Evolutionary conservation across 2,888 invertebrate species (phyloP).

Genomic region (Halictus ligatus): DNA sequence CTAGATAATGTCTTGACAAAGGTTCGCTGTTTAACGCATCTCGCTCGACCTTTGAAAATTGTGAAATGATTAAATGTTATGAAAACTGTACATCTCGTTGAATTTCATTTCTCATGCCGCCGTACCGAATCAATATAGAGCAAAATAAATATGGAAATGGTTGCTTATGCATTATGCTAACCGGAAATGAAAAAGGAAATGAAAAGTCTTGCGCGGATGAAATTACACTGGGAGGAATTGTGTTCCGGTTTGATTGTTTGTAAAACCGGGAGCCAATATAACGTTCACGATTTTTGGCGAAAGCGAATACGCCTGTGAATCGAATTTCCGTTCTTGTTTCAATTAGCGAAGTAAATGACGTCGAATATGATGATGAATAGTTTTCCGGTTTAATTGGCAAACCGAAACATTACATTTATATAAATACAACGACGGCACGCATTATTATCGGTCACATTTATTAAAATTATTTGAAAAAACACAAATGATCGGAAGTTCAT

Average conservation of each 20-base stretch:
- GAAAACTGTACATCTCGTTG: neutral
- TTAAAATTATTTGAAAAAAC: neutral
- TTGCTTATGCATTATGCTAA: neutral
- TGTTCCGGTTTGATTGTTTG: neutral
- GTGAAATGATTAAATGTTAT: neutral
- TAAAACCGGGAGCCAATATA: neutral
- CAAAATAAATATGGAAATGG: neutral
- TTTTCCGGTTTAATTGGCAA: constrained; percentile 35
- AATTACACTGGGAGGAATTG: neutral
- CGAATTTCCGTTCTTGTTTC: constrained; percentile 20
- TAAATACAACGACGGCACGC: constrained; percentile 1
- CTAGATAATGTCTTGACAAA: neutral
- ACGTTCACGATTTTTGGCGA: neutral
- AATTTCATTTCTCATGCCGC: neutral
- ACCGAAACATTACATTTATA: constrained; percentile 24
- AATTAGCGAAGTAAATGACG: constrained; percentile 31
- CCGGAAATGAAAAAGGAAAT: constrained; percentile 8
- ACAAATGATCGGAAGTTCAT: constrained; percentile 4
- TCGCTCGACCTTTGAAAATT: neutral
- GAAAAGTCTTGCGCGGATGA: neutral
- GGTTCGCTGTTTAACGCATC: neutral
- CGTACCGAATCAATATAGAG: neutral
- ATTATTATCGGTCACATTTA: neutral
- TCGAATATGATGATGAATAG: constrained; percentile 21
- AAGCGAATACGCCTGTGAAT: neutral